Base-by-base conservation (phyloP, 1,140 invertebrate species). In the Halictus rubicundus region DNA sequence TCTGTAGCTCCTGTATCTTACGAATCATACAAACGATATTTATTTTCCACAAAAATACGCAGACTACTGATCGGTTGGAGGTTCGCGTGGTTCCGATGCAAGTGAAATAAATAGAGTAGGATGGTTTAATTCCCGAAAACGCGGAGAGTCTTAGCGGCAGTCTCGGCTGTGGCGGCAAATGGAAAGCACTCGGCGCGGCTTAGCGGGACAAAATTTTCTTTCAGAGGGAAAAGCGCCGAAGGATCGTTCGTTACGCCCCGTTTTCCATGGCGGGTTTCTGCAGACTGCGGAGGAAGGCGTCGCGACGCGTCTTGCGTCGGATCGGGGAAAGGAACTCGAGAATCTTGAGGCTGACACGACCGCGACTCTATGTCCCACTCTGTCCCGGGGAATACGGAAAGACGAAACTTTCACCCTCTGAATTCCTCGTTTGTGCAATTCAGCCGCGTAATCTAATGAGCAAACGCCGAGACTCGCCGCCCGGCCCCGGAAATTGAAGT, bases 401-500 rank as follows among this genome's bases (percentile, higher is more conserved):
- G 42, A 9, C 42, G 42, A 66, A 70, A 80, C 68, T 68, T 73
- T 85, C 68, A 78, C 76, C 81, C 68, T 52, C 73, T 85, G 69
- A 79, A 79, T 86, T 83, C 73, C 69, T 83, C 73, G 69, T 86
- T 83, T 86, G 80, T 81, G 78, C 74, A 74, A 80, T 87, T 84
- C 83, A 78, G 64, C 60, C 66, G 79, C 60, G 84, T 84, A 85
- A 85, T 85, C 84, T 85, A 85, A 85, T 85, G 84, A 85, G 84
- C 83, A 83, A 84, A 78, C 74, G 79, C 59, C 68, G 64, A 59
- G 68, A 81, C 78, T 81, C 74, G 37, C 54, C 84, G 60, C 52
- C 60, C 32, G 65, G 57, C 74, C 54, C 54, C 66, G 92, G 92
- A 92, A 93, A 92, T 90, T 89, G 85, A 86, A 90, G 89, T 72